A percentile compares a stretch with the other conserved stretches of the same genome.
Conservation (phyloP, 2,797 vertebrate species). For the Intellagama lesueurii region DNA sequence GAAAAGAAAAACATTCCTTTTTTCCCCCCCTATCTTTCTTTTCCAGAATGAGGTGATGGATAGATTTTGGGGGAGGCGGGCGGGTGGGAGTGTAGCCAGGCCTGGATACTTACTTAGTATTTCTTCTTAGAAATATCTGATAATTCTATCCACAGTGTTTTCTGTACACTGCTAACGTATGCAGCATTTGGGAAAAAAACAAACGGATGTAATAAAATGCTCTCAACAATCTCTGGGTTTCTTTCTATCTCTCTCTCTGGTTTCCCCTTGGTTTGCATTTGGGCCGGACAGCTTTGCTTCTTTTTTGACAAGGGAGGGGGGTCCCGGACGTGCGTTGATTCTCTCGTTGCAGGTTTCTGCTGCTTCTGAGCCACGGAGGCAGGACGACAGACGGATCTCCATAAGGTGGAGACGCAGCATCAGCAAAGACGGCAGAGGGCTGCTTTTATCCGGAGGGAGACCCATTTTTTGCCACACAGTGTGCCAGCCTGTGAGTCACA, state of each 20-base stretch:
- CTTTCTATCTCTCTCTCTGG: too few relatives aligned
- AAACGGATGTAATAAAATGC: conserved; percentile 80
- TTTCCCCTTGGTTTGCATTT: too few relatives aligned
- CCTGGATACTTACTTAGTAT: conserved; percentile 46
- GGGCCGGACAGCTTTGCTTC: too few relatives aligned
- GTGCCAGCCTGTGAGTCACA: neutral
- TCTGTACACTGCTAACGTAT: conserved; percentile 81
- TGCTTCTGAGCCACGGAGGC: too few relatives aligned
- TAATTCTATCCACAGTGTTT: conserved; percentile 72
- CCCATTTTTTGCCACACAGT: neutral
- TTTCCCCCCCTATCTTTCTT: neutral
- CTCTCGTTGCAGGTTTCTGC: too few relatives aligned
- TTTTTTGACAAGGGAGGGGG: too few relatives aligned
- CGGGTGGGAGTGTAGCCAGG: too few relatives aligned
- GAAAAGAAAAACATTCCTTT: too few relatives aligned
- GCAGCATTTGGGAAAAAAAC: conserved; percentile 67
- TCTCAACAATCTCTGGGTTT: conserved; percentile 57
- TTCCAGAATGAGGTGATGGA: neutral
- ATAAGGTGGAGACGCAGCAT: too few relatives aligned
- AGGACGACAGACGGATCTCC: too few relatives aligned
- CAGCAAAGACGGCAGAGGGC: too few relatives aligned
- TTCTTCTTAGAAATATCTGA: conserved; percentile 73
- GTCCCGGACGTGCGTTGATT: too few relatives aligned
- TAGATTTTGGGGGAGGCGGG: neutral
- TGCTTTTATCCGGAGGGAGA: neutral